Conservation (phyloP, 30 jellyfish, hydroid and myxozoan species). For the Hydractinia symbiolongicarpus region DNA sequence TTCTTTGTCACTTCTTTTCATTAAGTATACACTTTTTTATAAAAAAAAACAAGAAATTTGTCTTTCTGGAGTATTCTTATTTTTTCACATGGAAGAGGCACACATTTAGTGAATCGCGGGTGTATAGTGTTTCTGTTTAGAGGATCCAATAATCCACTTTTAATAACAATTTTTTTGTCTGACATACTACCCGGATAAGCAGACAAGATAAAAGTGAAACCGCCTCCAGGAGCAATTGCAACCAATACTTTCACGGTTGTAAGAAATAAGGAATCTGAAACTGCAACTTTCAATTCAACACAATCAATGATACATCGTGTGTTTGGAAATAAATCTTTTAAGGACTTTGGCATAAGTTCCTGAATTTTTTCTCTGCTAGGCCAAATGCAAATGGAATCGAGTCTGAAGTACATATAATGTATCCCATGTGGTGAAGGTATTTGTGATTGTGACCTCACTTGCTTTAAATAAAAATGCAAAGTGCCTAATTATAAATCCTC, state of each 20-base stretch:
- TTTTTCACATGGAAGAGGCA: no score
- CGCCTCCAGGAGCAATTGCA: constrained; percentile 48
- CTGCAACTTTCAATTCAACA: constrained; percentile 22
- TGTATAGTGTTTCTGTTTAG: no score
- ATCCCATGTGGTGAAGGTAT: background rate
- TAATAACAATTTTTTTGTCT: constrained; percentile 13
- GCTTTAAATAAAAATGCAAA: background rate
- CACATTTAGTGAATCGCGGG: no score
- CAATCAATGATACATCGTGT: constrained; percentile 15
- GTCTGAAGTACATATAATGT: no score
- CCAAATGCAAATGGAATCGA: no score
- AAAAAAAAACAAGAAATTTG: no score
- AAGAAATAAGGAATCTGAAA: constrained; percentile 1
- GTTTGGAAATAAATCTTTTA: constrained; percentile 3
- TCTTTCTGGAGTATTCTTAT: no score
- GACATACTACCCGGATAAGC: constrained; percentile 36
- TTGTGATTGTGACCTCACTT: background rate
- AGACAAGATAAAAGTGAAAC: constrained; percentile 30
- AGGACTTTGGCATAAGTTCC: background rate
- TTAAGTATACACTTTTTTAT: no score
- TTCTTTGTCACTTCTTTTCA: no score
- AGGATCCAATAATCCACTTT: constrained; percentile 26
- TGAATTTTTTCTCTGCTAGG: background rate
- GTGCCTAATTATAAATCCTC: background rate
- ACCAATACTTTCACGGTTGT: constrained; percentile 15